Conservation (phyloP, 2,888 invertebrate genomes). For the Abrostola tripartita region DNA sequence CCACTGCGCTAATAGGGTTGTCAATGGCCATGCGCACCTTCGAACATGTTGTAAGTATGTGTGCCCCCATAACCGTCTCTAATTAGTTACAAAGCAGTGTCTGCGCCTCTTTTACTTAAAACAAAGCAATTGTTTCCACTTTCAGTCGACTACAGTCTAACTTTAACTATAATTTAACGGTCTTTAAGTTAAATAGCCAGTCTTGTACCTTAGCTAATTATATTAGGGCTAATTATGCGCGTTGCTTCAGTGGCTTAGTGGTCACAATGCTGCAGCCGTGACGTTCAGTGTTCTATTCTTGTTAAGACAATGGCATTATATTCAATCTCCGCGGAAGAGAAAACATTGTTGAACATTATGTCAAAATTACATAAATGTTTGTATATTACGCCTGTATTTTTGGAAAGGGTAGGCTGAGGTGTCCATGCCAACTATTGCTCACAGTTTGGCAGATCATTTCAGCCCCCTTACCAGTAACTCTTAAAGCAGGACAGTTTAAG, state of each 20-base stretch:
- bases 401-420: too few species aligned
- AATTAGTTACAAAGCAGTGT: slow-evolving; percentile 1
- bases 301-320: slow-evolving; percentile 1
- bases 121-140: slow-evolving; percentile 38
- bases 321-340: neutral
- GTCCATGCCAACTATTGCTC: too few species aligned
- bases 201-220: slow-evolving; percentile 22
- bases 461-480: too few species aligned
- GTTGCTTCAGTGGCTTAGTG: slow-evolving; percentile 1
- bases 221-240: slow-evolving; percentile 2
- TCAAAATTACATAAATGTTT: too few species aligned
- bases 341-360: neutral
- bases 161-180: slow-evolving; percentile 11
- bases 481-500: too few species aligned
- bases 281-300: neutral
- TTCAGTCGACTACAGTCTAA: slow-evolving; percentile 13
- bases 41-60: too few species aligned
- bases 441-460: too few species aligned
- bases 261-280: neutral
- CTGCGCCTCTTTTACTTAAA: neutral
- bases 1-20: too few species aligned
- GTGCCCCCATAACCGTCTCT: neutral
- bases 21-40: too few species aligned
- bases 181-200: slow-evolving; percentile 3
- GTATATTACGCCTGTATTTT: too few species aligned